Evolutionary conservation across 2,797 vertebrate genomes (phyloP), one percentile per base, ranked within the genome.

Genomic region (Setipinna tenuifilis): DNA sequence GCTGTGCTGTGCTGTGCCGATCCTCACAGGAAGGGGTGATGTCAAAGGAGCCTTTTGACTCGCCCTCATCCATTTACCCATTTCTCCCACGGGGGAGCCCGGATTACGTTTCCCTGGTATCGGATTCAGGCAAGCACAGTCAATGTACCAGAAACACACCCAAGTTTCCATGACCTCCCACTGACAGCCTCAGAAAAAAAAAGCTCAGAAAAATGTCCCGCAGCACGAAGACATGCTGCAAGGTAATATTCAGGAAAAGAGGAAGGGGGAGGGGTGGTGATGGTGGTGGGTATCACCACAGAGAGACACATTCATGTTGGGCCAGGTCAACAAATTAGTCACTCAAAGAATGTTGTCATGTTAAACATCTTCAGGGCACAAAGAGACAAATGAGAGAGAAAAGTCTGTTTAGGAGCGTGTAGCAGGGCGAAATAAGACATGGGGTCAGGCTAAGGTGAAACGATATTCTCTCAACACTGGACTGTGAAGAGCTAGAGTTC

Each of bases 81-180:
- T 44, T 23, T 65, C 41, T 35, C 28, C 41, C 41, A 75, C 58
- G 35, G 62, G 28, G 28, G 75, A 54, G 59, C n/a, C n/a, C 17
- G 21, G 62, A 41, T 83, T 58, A 83, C 16, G 35, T 48, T 75
- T 75, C 48, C 11, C 46, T 19, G 21, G 12, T 65, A 17, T 68
- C 62, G 81, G 31, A 50, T 85, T 83, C 28, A 57, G 54, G 46
- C 44, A 14, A 58, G 28, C 62, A 83, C 46, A 28, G 28, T 82
- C 68, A 75, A 41, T 75, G 68, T 75, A 75, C 68, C 68, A 75
- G 68, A 75, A 75, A 75, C 68, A 35, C 68, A 75, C 68, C 68
- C 81, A 83, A 23, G n/a, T 41, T 41, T 50, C 80, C 35, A 41
- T 25, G 35, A 28, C 58, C 7, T 59, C 35, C 23, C 1, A 16